Percentiles rank a stretch among this genome's conserved stretches.
Conservation (phyloP, 2,797 vertebrate genomes). For the Lepus townsendii region DNA sequence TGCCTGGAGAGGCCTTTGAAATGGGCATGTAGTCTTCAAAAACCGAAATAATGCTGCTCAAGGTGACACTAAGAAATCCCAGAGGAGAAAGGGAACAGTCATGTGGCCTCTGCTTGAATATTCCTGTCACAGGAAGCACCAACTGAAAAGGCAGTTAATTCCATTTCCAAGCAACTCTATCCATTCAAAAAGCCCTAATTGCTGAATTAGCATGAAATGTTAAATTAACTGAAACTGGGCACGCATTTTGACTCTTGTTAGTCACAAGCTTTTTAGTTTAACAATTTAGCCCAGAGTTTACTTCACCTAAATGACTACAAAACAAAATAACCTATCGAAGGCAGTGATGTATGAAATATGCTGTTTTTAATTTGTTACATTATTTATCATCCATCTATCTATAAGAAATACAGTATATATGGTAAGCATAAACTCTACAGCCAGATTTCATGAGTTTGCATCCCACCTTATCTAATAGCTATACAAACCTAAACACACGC, state of each 20-base stretch:
- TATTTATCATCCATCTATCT: neutral
- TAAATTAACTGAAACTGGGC: slow-evolving; percentile 60
- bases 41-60: neutral
- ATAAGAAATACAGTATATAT: neutral
- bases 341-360: neutral
- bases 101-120: neutral
- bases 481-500: neutral
- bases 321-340: neutral
- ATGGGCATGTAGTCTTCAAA: neutral
- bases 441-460: neutral
- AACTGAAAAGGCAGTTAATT: slow-evolving; percentile 58
- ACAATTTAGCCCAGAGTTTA: neutral
- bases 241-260: slow-evolving; percentile 30
- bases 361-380: neutral
- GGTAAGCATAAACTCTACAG: neutral
- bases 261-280: slow-evolving; percentile 54
- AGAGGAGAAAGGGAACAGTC: neutral
- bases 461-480: neutral
- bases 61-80: neutral
- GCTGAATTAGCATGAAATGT: slow-evolving; percentile 63
- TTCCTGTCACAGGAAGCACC: neutral
- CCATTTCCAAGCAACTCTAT: slow-evolving; percentile 49
- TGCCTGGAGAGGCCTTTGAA: neutral
- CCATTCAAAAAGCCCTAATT: slow-evolving; percentile 34
- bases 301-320: slow-evolving; percentile 4